Evolutionary conservation across 2,797 vertebrate genomes (phyloP), one percentile per base, ranked within the genome.

Genomic region (Malacoraja senta): DNA sequence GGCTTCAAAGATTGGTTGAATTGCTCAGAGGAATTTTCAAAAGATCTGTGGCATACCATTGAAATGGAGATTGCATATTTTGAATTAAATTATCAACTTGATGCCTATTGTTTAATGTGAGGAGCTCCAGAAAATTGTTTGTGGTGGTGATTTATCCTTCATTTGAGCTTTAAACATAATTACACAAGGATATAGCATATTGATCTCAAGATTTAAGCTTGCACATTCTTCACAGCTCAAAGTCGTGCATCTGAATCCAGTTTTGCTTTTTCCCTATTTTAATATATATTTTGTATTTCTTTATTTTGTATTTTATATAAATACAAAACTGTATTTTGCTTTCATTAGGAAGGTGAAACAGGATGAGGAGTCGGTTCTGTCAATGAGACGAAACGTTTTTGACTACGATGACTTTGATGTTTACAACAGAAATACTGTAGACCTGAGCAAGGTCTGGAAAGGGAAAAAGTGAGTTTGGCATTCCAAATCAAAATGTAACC

Each of bases 351-450:
- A 96, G 0, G 94, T 95, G 94, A 97, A 96, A 93, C 96, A 97
- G 93, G 96, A 97, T 79, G 96, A 96, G 0, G 97, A 97, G 0
- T 93, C 95, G 0, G 96, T 99, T 8, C 95, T 99, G 93, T 95
- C 94, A 91, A 95, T 95, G 61, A 96, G 98, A 93, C 97, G 94
- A 93, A 99, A 98, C 1, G 91, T 98, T 93, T 99, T 98, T 95
- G 98, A 99, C 93, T 97, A 99, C 0, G 98, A 99, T 0, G 98
- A 99, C 94, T 99, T 99, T 95, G 99, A 99, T 53, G 95, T 99
- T 93, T 99, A 99, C 96, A 97, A 97, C 79, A 96, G 98, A 93
- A 98, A 99, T 93, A 96, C 96, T 0, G 96, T 99, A 95, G 99
- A 99, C 95, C 96, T 98, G 96, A 97, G 97, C 80, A 97, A 98